These are phyloP conservation scores for Chrysodeixis includens DNA, from an alignment of 2,888 invertebrate genomes.

Conservation along the genomic window DNA sequence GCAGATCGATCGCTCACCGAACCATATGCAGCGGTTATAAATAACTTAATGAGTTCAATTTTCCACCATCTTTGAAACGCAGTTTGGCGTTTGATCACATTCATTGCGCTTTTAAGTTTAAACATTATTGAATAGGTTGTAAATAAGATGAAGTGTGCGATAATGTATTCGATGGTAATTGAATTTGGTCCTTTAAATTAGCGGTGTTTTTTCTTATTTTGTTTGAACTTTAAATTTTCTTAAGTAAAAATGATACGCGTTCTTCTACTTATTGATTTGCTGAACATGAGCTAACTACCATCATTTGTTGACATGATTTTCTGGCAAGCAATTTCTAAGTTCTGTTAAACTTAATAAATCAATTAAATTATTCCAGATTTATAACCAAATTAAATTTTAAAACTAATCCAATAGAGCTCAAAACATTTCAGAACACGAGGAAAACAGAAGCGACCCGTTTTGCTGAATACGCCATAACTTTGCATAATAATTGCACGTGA, in stretches of 20 bases:
- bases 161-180: constrained; percentile 20
- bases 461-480: constrained; percentile 5
- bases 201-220: background rate
- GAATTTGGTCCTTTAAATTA: constrained; percentile 10
- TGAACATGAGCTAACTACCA: too few relatives aligned
- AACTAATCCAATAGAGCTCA: background rate
- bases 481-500: constrained; percentile 14
- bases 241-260: too few relatives aligned
- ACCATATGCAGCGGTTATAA: constrained; percentile 74
- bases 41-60: constrained; percentile 80
- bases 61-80: constrained; percentile 71
- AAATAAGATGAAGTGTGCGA: constrained; percentile 20
- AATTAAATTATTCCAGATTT: too few relatives aligned
- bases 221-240: too few relatives aligned
- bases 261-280: too few relatives aligned
- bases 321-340: too few relatives aligned
- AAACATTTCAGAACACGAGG: background rate
- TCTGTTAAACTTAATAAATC: too few relatives aligned
- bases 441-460: background rate
- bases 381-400: background rate
- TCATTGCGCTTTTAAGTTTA: constrained; percentile 41
- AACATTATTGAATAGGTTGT: constrained; percentile 23
- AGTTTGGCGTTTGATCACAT: constrained; percentile 62
- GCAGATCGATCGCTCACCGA: constrained; percentile 70
- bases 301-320: too few relatives aligned